phyloP scores from a whole-genome alignment of 2,888 invertebrate genomes.

The Smittia aterrima region DNA sequence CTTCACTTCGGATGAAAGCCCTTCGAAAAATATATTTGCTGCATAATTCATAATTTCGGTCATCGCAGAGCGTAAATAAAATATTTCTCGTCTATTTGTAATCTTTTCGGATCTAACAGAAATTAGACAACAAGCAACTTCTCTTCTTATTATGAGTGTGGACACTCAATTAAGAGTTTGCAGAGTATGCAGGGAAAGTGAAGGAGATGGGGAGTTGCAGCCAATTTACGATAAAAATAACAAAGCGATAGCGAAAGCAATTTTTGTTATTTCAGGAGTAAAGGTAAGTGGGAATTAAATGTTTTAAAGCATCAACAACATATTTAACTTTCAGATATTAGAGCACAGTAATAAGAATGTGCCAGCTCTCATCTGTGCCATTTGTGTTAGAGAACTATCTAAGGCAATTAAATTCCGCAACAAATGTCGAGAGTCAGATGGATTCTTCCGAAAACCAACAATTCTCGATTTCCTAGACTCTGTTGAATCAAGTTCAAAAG shows the following conservation, averaged over 20 bases:
- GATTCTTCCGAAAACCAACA: neutral
- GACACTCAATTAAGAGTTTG: neutral
- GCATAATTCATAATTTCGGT: too few species aligned
- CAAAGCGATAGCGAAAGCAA: neutral
- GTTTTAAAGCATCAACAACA: neutral
- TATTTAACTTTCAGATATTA: neutral
- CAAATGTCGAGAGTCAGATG: neutral
- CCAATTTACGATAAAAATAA: constrained; percentile 10
- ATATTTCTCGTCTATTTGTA: too few species aligned
- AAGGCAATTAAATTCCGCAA: constrained; percentile 22
- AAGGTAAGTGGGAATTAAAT: neutral
- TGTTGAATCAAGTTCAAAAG: neutral
- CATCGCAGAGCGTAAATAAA: too few species aligned
- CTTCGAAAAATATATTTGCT: too few species aligned
- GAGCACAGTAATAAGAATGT: neutral
- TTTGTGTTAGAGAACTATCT: neutral
- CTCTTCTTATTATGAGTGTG: neutral
- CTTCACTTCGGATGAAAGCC: too few species aligned
- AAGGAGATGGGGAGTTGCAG: neutral
- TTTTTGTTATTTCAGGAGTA: neutral
- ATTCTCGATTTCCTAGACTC: neutral
- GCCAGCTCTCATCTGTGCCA: constrained; percentile 1
- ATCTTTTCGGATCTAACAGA: too few species aligned
- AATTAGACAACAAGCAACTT: too few species aligned
- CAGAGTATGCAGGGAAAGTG: neutral